Percentiles rank a stretch among this genome's conserved stretches.
phyloP scores from a whole-genome alignment of 2,113 vertebrate genomes.

The Corapipo altera region DNA sequence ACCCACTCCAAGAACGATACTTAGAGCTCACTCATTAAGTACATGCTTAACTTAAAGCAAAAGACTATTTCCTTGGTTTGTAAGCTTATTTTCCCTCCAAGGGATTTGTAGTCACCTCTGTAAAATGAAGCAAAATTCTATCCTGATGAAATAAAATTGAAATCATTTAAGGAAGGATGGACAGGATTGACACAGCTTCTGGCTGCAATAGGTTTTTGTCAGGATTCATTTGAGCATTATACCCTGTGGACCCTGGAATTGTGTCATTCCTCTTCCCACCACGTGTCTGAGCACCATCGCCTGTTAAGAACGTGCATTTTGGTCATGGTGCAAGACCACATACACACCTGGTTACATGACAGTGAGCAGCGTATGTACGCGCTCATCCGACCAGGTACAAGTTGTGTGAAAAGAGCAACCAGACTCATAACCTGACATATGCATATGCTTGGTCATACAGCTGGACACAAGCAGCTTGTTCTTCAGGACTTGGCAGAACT shows the following conservation, averaged over 20 bases:
- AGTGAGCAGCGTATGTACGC: rapidly evolving
- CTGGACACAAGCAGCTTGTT: background rate
- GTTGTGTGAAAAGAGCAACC: background rate
- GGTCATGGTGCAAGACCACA: background rate
- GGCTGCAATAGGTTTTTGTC: background rate
- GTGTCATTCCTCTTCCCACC: background rate
- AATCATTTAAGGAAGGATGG: background rate
- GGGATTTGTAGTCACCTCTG: background rate
- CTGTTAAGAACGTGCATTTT: background rate
- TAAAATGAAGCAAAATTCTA: background rate
- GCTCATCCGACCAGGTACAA: rapidly evolving
- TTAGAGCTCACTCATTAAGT: background rate
- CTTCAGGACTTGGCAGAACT: background rate
- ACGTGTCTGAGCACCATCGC: background rate
- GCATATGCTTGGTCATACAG: background rate
- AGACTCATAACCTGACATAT: background rate
- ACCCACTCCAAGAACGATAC: background rate
- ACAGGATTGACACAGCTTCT: background rate
- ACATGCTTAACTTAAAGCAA: background rate
- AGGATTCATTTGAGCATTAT: background rate
- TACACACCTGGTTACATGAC: background rate
- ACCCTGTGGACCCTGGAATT: background rate
- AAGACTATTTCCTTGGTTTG: background rate
- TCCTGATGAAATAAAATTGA: background rate
- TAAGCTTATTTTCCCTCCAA: background rate